A percentile compares a stretch with the other conserved stretches of the same genome.
phyloP scores from a whole-genome alignment of 1,140 invertebrate genomes.

The Ephestia elutella region DNA sequence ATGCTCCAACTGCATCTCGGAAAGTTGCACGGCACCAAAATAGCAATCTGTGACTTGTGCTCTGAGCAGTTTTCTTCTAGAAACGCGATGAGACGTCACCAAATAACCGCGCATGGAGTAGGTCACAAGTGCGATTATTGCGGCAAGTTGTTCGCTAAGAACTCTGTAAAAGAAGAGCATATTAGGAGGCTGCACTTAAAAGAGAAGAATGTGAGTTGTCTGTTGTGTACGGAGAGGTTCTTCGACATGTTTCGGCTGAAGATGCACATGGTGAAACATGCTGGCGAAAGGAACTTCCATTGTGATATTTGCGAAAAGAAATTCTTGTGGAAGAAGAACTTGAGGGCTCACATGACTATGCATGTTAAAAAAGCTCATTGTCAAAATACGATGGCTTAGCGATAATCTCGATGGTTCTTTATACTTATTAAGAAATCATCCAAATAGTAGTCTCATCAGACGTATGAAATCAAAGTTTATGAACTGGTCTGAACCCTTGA shows the following conservation, averaged over 20 bases:
- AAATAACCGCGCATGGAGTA: constrained; percentile 30
- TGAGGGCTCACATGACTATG: constrained; percentile 11
- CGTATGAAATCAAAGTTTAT: too few relatives aligned
- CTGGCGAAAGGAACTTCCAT: constrained; percentile 83
- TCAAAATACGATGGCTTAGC: not conserved
- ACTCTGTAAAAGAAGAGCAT: constrained; percentile 51
- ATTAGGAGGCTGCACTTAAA: constrained; percentile 49
- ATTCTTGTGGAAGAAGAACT: constrained; percentile 63
- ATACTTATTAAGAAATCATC: too few relatives aligned
- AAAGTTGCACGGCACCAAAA: constrained; percentile 37
- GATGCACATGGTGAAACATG: constrained; percentile 73
- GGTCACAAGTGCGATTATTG: constrained; percentile 50
- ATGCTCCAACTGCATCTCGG: constrained; percentile 28
- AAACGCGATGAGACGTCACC: constrained; percentile 40
- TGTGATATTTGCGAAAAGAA: constrained; percentile 78
- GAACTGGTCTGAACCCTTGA: too few relatives aligned
- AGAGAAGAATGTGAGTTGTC: constrained; percentile 52
- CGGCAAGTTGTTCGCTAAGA: constrained; percentile 40
- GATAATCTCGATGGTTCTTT: too few relatives aligned
- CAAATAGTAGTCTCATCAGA: too few relatives aligned
- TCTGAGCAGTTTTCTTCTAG: constrained; percentile 42
- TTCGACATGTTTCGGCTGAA: constrained; percentile 68
- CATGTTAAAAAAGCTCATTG: not conserved
- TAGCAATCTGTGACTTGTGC: constrained; percentile 37
- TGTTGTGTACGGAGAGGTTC: constrained; percentile 53